These are phyloP conservation scores for Drosophila carrolli DNA, from an alignment of 1,140 invertebrate genomes.

Conservation along the genomic window DNA sequence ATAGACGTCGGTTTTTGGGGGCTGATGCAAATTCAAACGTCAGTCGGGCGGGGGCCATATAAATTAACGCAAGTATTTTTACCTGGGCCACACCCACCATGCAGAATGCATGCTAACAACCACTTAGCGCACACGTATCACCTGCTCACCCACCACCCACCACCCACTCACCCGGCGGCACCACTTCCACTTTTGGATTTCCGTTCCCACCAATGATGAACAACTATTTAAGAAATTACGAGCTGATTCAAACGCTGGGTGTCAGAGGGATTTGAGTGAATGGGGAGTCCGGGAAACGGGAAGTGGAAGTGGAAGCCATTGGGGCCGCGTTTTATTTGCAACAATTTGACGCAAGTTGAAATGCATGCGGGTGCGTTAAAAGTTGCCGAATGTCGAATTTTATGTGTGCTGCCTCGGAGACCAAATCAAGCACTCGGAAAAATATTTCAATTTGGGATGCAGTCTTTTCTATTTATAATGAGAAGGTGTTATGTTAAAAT, in stretches of 20 bases:
- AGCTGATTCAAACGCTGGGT: conserved; percentile 54
- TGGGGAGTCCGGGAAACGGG: not conserved
- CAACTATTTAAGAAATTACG: conserved; percentile 80
- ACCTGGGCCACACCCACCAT: conserved; percentile 57
- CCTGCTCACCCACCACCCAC: conserved; percentile 10
- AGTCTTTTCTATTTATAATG: not conserved
- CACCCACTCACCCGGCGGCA: not conserved
- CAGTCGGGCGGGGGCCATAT: conserved; percentile 55
- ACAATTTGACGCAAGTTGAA: conserved; percentile 74
- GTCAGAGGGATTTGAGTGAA: not conserved
- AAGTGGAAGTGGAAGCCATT: not conserved
- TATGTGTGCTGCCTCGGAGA: conserved; percentile 28
- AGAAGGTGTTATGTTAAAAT: too few relatives aligned
- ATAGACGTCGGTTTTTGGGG: conserved; percentile 18
- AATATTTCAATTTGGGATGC: too few relatives aligned
- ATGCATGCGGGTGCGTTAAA: conserved; percentile 78
- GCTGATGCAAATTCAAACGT: conserved; percentile 27
- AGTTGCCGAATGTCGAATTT: conserved; percentile 68
- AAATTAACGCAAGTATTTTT: conserved; percentile 78
- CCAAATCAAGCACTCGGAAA: conserved; percentile 20
- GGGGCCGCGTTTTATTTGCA: conserved; percentile 67
- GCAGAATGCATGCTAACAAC: conserved; percentile 76
- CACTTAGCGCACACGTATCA: conserved; percentile 63
- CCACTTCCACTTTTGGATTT: not conserved
- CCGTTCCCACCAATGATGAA: conserved; percentile 54